Evolutionary conservation across 1,140 invertebrate genomes (phyloP).

Genomic region (Coenobita brevimanus): DNA sequence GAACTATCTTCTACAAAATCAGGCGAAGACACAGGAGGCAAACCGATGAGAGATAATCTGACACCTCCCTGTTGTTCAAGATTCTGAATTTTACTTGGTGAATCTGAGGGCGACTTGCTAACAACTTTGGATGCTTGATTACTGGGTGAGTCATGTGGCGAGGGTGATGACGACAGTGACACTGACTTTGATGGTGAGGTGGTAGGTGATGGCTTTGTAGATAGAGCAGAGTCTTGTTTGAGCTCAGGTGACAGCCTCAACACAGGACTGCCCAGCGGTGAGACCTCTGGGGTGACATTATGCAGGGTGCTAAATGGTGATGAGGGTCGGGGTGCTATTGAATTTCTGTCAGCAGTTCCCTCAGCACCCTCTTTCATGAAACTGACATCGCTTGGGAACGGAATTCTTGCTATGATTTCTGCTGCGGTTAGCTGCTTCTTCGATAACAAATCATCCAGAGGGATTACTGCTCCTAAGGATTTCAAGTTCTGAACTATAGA

Average conservation of each 20-base stretch:
- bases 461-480: slow-evolving; percentile 30
- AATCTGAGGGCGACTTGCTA: slow-evolving; percentile 18
- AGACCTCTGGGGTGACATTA: slow-evolving; percentile 49
- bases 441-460: slow-evolving; percentile 43
- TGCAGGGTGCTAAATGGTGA: slow-evolving; percentile 32
- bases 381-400: slow-evolving; percentile 59
- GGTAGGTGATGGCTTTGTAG: slow-evolving; percentile 24
- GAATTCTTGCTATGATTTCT: slow-evolving; percentile 59
- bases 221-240: not conserved
- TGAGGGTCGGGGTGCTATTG: not conserved
- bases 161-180: slow-evolving; percentile 42
- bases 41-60: slow-evolving; percentile 10
- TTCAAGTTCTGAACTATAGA: slow-evolving; percentile 26
- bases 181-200: slow-evolving; percentile 44
- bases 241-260: slow-evolving; percentile 28
- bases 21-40: slow-evolving; percentile 31
- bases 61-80: not conserved
- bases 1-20: not conserved
- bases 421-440: slow-evolving; percentile 51
- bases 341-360: not conserved
- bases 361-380: slow-evolving; percentile 42
- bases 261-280: slow-evolving; percentile 37
- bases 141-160: slow-evolving; percentile 40
- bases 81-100: slow-evolving; percentile 7
- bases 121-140: slow-evolving; percentile 15